Conservation (phyloP, 2,113 vertebrate genomes). For the Erythrolamprus reginae region DNA sequence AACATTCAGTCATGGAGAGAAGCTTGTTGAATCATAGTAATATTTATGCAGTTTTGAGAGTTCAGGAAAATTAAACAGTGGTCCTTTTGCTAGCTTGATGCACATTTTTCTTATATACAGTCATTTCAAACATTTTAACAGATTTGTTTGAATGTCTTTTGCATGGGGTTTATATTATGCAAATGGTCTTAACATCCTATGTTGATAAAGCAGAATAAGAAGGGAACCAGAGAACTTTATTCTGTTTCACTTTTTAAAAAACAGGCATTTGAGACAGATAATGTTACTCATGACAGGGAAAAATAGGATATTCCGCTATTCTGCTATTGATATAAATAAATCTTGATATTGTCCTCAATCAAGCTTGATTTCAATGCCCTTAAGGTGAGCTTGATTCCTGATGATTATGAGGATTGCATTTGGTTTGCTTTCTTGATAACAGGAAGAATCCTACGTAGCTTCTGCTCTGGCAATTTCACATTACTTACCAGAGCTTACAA, state of each 20-base stretch:
- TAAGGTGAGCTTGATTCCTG: background rate
- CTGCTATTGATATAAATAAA: background rate
- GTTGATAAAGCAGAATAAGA: background rate
- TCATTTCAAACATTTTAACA: background rate
- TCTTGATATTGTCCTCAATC: background rate
- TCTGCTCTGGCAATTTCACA: too few relatives aligned
- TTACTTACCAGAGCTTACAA: too few relatives aligned
- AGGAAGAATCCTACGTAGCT: too few relatives aligned
- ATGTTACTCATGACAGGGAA: background rate
- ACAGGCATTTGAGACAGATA: background rate
- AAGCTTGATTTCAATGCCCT: too few relatives aligned
- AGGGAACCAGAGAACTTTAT: background rate
- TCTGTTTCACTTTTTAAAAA: background rate
- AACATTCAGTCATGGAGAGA: background rate
- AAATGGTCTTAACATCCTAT: background rate
- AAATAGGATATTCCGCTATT: background rate
- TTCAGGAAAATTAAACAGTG: background rate
- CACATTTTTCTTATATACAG: background rate
- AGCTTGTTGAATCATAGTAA: background rate
- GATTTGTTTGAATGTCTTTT: background rate
- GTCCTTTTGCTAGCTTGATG: background rate
- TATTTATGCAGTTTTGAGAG: background rate
- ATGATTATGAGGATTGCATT: background rate
- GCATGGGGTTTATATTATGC: background rate
- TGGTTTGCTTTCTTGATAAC: background rate